Evolutionary conservation across 30 jellyfish, hydroid and myxozoan genomes (phyloP).

Genomic region (Aurelia coerulea): DNA sequence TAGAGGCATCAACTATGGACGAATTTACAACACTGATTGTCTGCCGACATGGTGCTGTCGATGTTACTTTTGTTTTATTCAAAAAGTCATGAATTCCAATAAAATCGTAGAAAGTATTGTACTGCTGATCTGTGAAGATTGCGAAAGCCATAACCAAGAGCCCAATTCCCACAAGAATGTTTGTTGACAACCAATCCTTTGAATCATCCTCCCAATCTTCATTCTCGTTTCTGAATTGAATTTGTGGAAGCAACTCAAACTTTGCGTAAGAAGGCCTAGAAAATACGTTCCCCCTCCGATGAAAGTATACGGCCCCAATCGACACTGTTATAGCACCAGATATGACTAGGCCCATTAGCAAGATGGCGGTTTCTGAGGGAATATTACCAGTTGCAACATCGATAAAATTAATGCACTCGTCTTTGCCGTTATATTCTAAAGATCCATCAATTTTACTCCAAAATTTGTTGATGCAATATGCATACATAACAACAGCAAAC

Average conservation of each 20-base stretch:
- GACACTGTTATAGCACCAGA: slow-evolving; percentile 41
- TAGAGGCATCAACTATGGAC: too few species aligned
- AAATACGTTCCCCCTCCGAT: background rate
- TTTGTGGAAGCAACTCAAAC: slow-evolving; percentile 12
- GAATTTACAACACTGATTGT: too few species aligned
- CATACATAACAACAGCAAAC: slow-evolving; percentile 23
- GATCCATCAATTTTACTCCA: background rate
- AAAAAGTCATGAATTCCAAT: slow-evolving; percentile 38
- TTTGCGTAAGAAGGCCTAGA: too few species aligned
- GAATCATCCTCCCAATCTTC: background rate
- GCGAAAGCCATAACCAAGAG: slow-evolving; percentile 8
- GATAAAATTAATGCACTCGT: background rate
- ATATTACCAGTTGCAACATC: background rate
- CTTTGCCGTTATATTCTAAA: background rate
- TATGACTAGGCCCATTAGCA: slow-evolving; percentile 37
- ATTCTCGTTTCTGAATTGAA: background rate
- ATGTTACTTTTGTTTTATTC: background rate
- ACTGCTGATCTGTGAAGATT: slow-evolving; percentile 27
- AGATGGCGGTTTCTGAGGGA: slow-evolving; percentile 28
- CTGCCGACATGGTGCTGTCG: too few species aligned
- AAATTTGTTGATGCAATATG: background rate
- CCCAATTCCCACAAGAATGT: slow-evolving; percentile 7
- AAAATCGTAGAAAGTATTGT: slow-evolving; percentile 48
- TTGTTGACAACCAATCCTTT: slow-evolving; percentile 28
- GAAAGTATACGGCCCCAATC: slow-evolving; percentile 29